Evolutionary conservation across 2,797 vertebrate species (phyloP), one percentile per base, ranked within the genome.

Genomic region (Eulemur albifrons): DNA sequence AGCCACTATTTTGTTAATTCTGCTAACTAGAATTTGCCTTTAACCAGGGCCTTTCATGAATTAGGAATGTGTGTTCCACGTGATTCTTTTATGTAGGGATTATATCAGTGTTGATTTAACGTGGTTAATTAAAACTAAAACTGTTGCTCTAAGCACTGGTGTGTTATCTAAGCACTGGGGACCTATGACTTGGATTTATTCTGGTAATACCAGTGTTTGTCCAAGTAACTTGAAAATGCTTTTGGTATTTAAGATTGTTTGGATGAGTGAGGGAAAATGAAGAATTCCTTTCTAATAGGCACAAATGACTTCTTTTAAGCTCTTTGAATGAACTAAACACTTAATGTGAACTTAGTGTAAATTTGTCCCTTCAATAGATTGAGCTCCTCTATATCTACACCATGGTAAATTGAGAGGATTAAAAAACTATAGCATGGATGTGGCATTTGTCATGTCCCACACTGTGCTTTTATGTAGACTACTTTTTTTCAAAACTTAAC

Each of bases 21-120:
- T 96, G 57, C 67, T 76, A 86, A 72, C 85, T 83, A 95, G 90
- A 92, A 91, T 96, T 88, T 83, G 45, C 90, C 92, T 94, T 84
- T 92, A 72, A 69, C 30, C 1, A 63, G 79, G 77, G 43, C 65
- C 61, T 75, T 92, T 95, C n/a, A n/a, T 57, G 86, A 85, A 40
- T 73, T 80, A n/a, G 93, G 65, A 90, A 70, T 65, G 84, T 81
- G 65, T 88, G 48, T 69, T 91, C 80, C 69, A 82, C 15, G 7
- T 93, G 92, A 94, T 85, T 96, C 88, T 88, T 92, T 86, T 90
- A 25, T 61, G 4, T 20, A 75, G 69, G 77, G 89, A 94, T 96
- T 92, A 94, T 59, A 48, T 88, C 52, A 50, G 10, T 80, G 73
- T 93, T 75, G 65, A 72, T 65, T 93, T 88, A 75, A 80, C 85